phyloP scores from a whole-genome alignment of 2,797 vertebrate species.

The Petrocephalus schoutedeni region DNA sequence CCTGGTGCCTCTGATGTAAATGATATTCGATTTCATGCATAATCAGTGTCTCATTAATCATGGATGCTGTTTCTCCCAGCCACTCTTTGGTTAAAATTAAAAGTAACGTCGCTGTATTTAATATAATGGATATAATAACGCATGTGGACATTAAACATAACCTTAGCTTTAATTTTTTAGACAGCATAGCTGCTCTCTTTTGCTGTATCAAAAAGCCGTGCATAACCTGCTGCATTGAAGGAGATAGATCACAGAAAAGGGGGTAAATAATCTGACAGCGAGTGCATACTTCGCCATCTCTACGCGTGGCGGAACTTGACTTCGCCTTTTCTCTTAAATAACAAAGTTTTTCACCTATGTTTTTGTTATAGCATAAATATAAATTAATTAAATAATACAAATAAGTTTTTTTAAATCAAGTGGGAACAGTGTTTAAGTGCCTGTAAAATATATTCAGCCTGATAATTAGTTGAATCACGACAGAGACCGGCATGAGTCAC shows the following conservation, averaged over 20 bases:
- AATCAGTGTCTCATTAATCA: constrained; percentile 66
- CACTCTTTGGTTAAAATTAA: constrained; percentile 57
- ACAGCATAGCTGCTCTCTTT: neutral
- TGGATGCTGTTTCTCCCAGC: constrained; percentile 56
- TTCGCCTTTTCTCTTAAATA: constrained; percentile 16
- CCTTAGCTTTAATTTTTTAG: constrained; percentile 20
- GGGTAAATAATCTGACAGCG: neutral
- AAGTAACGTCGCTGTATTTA: constrained; percentile 24
- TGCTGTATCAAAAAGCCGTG: neutral
- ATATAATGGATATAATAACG: constrained; percentile 22
- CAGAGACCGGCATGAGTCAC: constrained; percentile 28
- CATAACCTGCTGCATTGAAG: neutral
- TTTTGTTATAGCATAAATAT: neutral
- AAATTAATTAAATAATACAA: constrained; percentile 15
- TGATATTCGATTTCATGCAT: constrained; percentile 62
- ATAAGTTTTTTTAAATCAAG: constrained; percentile 17
- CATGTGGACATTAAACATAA: constrained; percentile 15
- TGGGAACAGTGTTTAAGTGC: constrained; percentile 11
- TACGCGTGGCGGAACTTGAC: neutral
- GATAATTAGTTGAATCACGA: constrained; percentile 39
- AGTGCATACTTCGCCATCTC: neutral
- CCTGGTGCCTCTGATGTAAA: constrained; percentile 55
- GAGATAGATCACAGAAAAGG: neutral
- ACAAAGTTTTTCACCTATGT: neutral
- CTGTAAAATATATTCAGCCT: constrained; percentile 29